phyloP scores from a whole-genome alignment of 2,888 invertebrate genomes.

The Dryococelus australis region DNA sequence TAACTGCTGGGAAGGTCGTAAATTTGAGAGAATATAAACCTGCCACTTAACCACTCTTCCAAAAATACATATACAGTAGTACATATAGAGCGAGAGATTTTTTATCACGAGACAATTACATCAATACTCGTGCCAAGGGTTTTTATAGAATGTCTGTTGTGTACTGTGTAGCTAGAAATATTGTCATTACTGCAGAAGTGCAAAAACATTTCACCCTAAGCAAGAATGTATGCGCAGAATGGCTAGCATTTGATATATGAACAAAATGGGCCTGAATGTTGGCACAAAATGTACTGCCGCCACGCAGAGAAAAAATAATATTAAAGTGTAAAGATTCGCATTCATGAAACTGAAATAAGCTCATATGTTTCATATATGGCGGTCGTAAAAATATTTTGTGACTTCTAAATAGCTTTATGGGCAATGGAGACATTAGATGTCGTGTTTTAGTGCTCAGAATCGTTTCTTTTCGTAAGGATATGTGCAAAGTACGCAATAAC shows the following conservation, averaged over 20 bases:
- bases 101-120: too few relatives aligned
- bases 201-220: neutral
- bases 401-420: neutral
- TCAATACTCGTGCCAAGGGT: too few relatives aligned
- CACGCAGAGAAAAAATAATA: neutral
- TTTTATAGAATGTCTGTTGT: too few relatives aligned
- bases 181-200: neutral
- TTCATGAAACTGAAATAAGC: neutral
- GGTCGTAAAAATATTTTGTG: neutral
- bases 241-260: neutral
- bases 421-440: neutral
- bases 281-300: neutral
- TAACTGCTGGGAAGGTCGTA: too few relatives aligned
- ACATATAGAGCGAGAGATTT: too few relatives aligned
- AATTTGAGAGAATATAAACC: too few relatives aligned
- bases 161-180: too few relatives aligned
- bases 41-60: too few relatives aligned
- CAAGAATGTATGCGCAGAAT: neutral
- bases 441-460: neutral
- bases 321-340: neutral
- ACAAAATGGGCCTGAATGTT: neutral
- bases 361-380: neutral
- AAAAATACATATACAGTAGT: too few relatives aligned
- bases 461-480: neutral
- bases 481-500: conserved; percentile 8